Conservation (phyloP, 2,797 vertebrate genomes). For the Chaunax sp. region DNA sequence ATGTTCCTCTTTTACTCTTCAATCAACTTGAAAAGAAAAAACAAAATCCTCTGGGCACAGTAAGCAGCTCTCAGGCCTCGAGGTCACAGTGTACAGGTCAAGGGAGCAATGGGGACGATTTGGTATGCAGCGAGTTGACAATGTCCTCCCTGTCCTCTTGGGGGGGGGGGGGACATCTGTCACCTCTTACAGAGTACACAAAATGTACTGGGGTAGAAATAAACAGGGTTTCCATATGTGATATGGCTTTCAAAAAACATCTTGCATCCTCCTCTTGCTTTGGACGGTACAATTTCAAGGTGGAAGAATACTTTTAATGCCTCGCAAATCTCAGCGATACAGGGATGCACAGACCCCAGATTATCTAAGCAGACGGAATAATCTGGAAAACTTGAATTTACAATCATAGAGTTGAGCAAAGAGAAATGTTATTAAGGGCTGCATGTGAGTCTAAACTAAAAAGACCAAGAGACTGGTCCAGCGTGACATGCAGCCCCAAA, state of each 20-base stretch:
- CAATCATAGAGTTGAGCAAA: background rate
- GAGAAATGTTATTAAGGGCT: background rate
- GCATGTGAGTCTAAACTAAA: slow-evolving; percentile 28
- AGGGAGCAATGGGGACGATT: background rate
- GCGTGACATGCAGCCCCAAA: slow-evolving; percentile 13
- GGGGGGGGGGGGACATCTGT: background rate
- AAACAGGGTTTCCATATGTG: slow-evolving; percentile 1
- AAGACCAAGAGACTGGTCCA: slow-evolving; percentile 13
- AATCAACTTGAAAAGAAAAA: slow-evolving; percentile 4
- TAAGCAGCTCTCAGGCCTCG: slow-evolving; percentile 7
- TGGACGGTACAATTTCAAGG: background rate
- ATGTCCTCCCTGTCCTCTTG: slow-evolving; percentile 21
- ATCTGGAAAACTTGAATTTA: background rate
- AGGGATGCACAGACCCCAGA: too few species aligned
- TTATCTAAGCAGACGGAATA: background rate
- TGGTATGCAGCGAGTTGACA: background rate
- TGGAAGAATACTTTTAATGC: background rate
- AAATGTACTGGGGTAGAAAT: slow-evolving; percentile 1
- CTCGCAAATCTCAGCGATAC: background rate
- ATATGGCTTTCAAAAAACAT: slow-evolving; percentile 4
- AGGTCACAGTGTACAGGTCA: slow-evolving; percentile 46
- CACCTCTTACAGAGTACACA: slow-evolving; percentile 11
- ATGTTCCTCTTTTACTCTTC: slow-evolving; percentile 17
- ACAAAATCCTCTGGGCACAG: slow-evolving; percentile 9
- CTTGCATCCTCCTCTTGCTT: background rate